These are phyloP conservation scores for Branchinecta lindahli DNA, from an alignment of 1,140 invertebrate species.

Conservation along the genomic window DNA sequence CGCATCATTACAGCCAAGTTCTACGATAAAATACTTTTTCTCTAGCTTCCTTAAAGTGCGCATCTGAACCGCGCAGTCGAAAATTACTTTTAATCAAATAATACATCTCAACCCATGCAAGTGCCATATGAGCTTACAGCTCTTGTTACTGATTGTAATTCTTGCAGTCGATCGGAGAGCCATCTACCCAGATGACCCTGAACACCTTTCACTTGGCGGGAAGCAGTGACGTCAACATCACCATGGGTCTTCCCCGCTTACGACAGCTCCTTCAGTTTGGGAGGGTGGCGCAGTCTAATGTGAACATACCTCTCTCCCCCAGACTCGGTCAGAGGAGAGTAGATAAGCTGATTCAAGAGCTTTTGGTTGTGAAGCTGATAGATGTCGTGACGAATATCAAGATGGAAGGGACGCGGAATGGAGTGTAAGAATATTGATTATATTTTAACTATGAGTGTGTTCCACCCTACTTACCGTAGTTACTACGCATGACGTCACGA, in stretches of 20 bases:
- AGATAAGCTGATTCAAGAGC: not conserved
- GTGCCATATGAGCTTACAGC: no score
- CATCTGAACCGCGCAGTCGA: no score
- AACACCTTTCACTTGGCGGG: constrained; percentile 99
- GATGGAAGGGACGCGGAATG: not conserved
- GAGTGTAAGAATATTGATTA: not conserved
- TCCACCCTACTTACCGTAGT: no score
- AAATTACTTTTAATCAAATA: no score
- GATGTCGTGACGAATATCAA: not conserved
- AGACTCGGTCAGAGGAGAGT: not conserved
- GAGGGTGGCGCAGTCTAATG: not conserved
- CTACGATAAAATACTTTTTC: no score
- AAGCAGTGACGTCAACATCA: constrained; percentile 99
- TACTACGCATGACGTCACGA: no score
- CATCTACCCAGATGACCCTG: constrained; percentile 98
- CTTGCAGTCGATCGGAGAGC: constrained; percentile 77
- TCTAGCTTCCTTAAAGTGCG: no score
- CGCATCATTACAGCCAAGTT: no score
- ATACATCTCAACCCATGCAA: no score
- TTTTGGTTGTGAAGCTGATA: not conserved
- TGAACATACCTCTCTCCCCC: not conserved
- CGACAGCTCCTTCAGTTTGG: constrained; percentile 92
- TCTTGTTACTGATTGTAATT: constrained; percentile 15
- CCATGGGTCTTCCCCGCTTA: constrained; percentile 87
- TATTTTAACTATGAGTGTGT: not conserved